Evolutionary conservation across 1,140 invertebrate genomes (phyloP).

Genomic region (Muscidifurax raptorellus): DNA sequence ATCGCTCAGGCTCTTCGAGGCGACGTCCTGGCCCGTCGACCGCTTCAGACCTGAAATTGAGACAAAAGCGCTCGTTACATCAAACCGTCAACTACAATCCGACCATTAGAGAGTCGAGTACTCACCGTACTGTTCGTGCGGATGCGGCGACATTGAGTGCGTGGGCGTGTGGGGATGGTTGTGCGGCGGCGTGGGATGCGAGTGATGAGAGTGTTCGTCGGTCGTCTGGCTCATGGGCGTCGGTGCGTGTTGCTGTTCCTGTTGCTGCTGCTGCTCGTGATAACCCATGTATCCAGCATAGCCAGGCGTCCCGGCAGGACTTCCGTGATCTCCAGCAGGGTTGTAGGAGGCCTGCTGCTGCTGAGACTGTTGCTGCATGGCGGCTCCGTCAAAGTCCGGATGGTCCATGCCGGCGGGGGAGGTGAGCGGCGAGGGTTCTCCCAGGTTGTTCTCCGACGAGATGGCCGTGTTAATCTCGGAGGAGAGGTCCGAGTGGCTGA

Average conservation of each 20-base stretch:
- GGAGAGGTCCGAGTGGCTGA: slow-evolving; percentile 84
- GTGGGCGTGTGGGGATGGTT: slow-evolving; percentile 71
- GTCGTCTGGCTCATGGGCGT: slow-evolving; percentile 68
- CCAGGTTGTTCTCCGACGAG: slow-evolving; percentile 80
- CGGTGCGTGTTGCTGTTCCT: slow-evolving; percentile 69
- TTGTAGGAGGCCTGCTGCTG: slow-evolving; percentile 66
- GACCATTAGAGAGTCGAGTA: slow-evolving; percentile 47
- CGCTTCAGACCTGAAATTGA: slow-evolving; percentile 57
- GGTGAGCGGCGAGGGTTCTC: slow-evolving; percentile 77
- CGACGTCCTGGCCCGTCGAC: slow-evolving; percentile 81
- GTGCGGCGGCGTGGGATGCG: slow-evolving; percentile 71
- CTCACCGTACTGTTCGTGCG: slow-evolving; percentile 70
- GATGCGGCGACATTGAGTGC: slow-evolving; percentile 71
- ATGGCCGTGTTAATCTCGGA: slow-evolving; percentile 87
- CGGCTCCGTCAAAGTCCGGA: slow-evolving; percentile 85
- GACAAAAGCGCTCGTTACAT: too few species aligned
- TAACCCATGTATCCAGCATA: slow-evolving; percentile 72
- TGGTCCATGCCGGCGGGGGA: slow-evolving; percentile 79
- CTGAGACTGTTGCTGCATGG: slow-evolving; percentile 73
- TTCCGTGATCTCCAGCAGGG: slow-evolving; percentile 70
- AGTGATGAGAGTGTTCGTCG: slow-evolving; percentile 72
- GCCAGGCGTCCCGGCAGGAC: slow-evolving; percentile 66
- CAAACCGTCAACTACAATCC: too few species aligned
- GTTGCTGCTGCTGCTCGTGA: slow-evolving; percentile 66
- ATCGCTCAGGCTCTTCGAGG: slow-evolving; percentile 91